Evolutionary conservation across 2,888 invertebrate species (phyloP), one percentile per base, ranked within the genome.

Genomic region (Ganaspis brasiliensis): DNA sequence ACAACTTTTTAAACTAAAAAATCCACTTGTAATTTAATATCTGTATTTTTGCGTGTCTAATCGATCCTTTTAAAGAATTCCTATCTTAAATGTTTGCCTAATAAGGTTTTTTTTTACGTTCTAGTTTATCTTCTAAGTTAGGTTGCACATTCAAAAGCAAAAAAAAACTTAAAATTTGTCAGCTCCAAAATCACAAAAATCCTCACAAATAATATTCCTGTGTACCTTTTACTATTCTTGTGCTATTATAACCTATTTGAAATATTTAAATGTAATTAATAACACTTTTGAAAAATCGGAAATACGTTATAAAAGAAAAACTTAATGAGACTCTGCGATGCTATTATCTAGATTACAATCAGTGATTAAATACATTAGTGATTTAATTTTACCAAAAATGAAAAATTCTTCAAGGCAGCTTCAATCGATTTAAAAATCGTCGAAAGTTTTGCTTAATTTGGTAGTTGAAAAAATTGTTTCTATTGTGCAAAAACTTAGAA

Each of bases 351-450:
- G 31, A 31, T 31, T 31, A 31, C 31, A 6, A 31, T 31, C 6
- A 31, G 31, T 31, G 31, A 31, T 31, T 31, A 9, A 52, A 59
- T 37, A n/a, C n/a, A n/a, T 31, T 31, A 31, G 31, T 31, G 31
- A 31, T 31, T 31, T 19, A 52, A 59, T 37, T 37, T 37, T 21
- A 37, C 37, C 61, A 21, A 61, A 61, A 37, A 61, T 61, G 16
- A 61, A 35, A 19, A 61, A 61, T 1, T 37, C 19, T 37, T 1
- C 61, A 61, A 61, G 21, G 19, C 61, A 37, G 61, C 37, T 21
- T 61, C 4, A 10, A 61, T 2, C 19, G 19, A 49, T 49, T n/a
- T 52, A 14, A 45, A 40, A 14, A 8, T 35, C 35, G 1, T 61
- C 14, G 12, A 61, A 37, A 37, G n/a, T 10, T 61, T 37, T 61